phyloP scores from a whole-genome alignment of 2,113 vertebrate genomes.

The Elgaria multicarinata region DNA sequence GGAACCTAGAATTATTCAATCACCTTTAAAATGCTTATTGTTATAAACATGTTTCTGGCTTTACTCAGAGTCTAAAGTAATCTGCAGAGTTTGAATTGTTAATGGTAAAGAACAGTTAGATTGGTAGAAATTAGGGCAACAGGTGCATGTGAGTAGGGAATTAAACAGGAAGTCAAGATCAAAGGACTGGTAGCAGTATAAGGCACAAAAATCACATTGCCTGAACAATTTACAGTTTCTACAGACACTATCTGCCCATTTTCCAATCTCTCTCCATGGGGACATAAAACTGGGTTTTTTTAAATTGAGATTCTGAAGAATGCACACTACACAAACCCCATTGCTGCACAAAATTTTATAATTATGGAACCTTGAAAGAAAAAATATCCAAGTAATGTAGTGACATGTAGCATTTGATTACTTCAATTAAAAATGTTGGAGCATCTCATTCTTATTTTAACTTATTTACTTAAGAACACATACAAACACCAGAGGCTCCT shows the following conservation, averaged over 20 bases:
- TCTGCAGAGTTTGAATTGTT: neutral
- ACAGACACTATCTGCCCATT: neutral
- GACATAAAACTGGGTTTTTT: neutral
- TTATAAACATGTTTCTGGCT: neutral
- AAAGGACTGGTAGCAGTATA: neutral
- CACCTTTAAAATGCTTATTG: neutral
- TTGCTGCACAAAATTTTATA: neutral
- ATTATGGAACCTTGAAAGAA: neutral
- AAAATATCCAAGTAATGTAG: neutral
- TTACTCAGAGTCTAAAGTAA: neutral
- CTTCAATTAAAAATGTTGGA: neutral
- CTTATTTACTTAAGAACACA: neutral
- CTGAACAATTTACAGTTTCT: neutral
- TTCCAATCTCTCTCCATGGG: neutral
- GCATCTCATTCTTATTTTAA: neutral
- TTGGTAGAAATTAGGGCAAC: neutral
- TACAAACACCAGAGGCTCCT: neutral
- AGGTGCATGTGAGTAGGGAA: neutral
- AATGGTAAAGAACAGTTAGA: neutral
- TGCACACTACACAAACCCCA: neutral
- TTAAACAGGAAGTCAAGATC: neutral
- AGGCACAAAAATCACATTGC: neutral
- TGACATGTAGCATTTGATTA: neutral
- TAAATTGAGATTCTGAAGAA: neutral
- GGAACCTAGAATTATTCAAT: neutral